Evolutionary conservation across 1,140 invertebrate genomes (phyloP), one percentile per base, ranked within the genome.

Genomic region (Brachionus koreanus): DNA sequence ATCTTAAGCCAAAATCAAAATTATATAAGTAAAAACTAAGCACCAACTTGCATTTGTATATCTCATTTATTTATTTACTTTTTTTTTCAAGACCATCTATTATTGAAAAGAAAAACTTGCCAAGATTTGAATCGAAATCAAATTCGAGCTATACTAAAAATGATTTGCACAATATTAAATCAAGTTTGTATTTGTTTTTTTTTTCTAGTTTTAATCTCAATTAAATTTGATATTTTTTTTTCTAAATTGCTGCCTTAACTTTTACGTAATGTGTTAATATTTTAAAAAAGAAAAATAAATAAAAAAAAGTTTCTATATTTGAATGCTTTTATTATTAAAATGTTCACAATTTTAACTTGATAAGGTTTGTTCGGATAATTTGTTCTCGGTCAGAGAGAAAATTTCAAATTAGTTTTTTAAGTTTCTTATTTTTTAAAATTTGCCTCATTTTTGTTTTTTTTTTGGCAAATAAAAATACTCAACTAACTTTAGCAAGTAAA

Each of bases 1-100:
- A 19, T 74, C 69, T 74, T 46, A 74, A 46, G 19, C 7, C 69
- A 29, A 74, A 74, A 74, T 74, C 69, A 13, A 74, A 74, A 29
- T 46, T 74, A 74, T 74, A 74, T 43, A 74, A 74, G 69, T 74
- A 46, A 69, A 39, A n/a, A n/a, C n/a, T n/a, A 69, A 72, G 16
- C 33, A 39, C 37, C 33, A 39, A 39, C 25, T 65, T 23, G 13
- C 29, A 10, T 33, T 13, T 65, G 13, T 33, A 33, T 65, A 19
- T 65, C 63, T 65, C 12, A 67, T 35, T 35, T 72, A 39, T 72
- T 72, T 72, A 37, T 23, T 39, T n/a, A n/a, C n/a, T n/a, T n/a
- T 16, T 39, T 23, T 72, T 39, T 43, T 46, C 33, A 74, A 74
- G 69, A 46, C 69, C 69, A 74, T 74, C 69, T 6, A 46, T 74